Evolutionary conservation across 2,888 invertebrate species (phyloP), one percentile per base, ranked within the genome.

Genomic region (Arge pagana): DNA sequence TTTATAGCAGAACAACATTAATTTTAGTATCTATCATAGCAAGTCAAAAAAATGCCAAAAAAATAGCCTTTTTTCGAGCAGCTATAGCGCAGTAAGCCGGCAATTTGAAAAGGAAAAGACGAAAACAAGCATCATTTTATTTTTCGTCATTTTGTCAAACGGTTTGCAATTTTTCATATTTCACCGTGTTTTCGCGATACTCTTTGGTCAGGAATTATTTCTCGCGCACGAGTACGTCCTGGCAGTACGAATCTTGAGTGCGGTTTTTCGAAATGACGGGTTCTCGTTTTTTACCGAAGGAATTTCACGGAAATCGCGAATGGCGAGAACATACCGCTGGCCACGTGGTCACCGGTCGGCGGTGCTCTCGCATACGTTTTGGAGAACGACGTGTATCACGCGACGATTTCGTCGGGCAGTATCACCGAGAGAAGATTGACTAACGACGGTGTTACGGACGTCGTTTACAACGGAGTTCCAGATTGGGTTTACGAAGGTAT

Each of bases 401-500:
- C 83, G 18, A 74, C 60, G 31, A 52, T 63, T 36, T 36, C 54
- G 21, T 33, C 7, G 4, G 52, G 48, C n/a, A 33, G 65, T 59
- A 51, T 66, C 57, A 39, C 64, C 59, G 11, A 76, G 71, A 36
- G 63, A 61, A 26, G 79, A 78, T 73, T 88, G 35, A 89, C 89
- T 1, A 74, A 68, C 5, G 83, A 83, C 50, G 89, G 89, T 1
- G 71, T 82, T 1, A 79, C 80, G 0, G 86, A 84, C 2, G 78
- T 84, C 26, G 78, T 93, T 45, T 93, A 88, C 73, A 89, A 90
- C 71, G 94, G 94, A 3, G 82, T 90, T 15, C 85, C 93, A 6
- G 95, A 96, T 74, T 96, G 96, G 96, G 87, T 95, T 28, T 96
- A 96, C 71, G 95, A 95, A 84, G 90, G 90, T 45, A n/a, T n/a